Percentiles rank a stretch among this genome's conserved stretches.
Conservation (phyloP, 2,797 vertebrate genomes). For the Notolepis coatsorum region DNA sequence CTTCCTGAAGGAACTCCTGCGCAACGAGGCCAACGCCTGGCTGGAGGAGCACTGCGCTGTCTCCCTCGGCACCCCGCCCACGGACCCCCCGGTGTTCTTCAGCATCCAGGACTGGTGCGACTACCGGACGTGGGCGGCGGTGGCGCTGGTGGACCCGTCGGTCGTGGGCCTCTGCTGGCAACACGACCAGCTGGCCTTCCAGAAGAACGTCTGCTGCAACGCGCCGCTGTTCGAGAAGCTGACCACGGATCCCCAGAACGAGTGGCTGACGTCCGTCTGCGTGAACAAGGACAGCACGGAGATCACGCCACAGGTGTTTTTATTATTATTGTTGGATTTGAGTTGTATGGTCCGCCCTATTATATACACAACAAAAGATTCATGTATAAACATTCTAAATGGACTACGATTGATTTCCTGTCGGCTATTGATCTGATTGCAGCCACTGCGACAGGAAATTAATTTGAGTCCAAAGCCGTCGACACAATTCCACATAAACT, state of each 20-base stretch:
- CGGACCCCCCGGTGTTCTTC: conserved; percentile 23
- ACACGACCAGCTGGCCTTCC: conserved; percentile 70
- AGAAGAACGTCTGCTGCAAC: conserved; percentile 79
- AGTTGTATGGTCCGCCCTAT: too few relatives aligned
- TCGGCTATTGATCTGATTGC: too few relatives aligned
- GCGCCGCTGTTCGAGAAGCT: conserved; percentile 65
- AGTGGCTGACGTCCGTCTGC: conserved; percentile 76
- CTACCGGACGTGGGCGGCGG: conserved; percentile 71
- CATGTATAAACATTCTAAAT: too few relatives aligned
- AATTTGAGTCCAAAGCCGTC: too few relatives aligned
- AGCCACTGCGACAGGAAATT: too few relatives aligned
- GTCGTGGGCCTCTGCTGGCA: conserved; percentile 82
- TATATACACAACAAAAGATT: too few relatives aligned
- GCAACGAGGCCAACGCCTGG: conserved; percentile 63
- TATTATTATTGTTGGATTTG: not conserved
- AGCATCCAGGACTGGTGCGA: conserved; percentile 69
- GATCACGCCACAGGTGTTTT: conserved; percentile 61
- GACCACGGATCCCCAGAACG: conserved; percentile 65
- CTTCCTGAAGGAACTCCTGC: conserved; percentile 63
- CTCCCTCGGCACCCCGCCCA: conserved; percentile 9
- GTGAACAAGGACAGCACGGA: conserved; percentile 48
- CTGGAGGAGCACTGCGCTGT: conserved; percentile 65
- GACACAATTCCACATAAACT: too few relatives aligned
- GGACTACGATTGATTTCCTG: too few relatives aligned
- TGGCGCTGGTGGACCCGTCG: conserved; percentile 66